Evolutionary conservation across 2,113 vertebrate species (phyloP), one percentile per base, ranked within the genome.

Genomic region (Nanger granti): DNA sequence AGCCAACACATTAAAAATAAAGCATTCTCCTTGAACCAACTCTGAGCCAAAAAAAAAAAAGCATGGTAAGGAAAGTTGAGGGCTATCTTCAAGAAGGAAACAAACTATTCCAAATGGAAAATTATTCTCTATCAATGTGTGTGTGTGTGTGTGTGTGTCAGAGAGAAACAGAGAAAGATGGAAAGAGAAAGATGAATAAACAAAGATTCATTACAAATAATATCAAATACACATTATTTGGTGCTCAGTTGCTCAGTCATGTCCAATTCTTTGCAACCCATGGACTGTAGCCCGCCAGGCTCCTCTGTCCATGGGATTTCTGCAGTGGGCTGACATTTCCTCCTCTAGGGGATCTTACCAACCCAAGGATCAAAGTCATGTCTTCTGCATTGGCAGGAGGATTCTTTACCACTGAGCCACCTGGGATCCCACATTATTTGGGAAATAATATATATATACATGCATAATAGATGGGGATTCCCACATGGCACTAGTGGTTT

Each of bases 21-120:
- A 93, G 22, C 26, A 95, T 96, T 89, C 66, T 93, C 94, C 66
- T 62, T 89, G 24, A 96, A 93, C 28, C 47, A 89, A 87, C 8
- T 92, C 87, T 93, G n/a, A 95, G n/a, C n/a, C 2, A 2, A 41
- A 34, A 87, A 37, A 87, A 96, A n/a, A 66, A 96, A 69, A 69
- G 3, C 17, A 84, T 5, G 37, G 66, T 44, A 93, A 94, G 73
- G 31, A 92, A 88, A 94, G 55, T 8, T 64, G 2, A 54, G 11
- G 15, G 8, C 37, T 84, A 14, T 92, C 54, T 47, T 94, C 22
- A 90, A 83, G 80, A 85, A 88, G 49, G 24, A 94, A 34, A 82
- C 29, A 87, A 84, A 91, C n/a, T 76, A 60, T 47, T 60, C 31
- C 59, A 95, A 85, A 89, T 73, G 24, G 54, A 87, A 93, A 85